Evolutionary conservation across 2,888 invertebrate species (phyloP), one percentile per base, ranked within the genome.

Genomic region (Calephelis perditalis): DNA sequence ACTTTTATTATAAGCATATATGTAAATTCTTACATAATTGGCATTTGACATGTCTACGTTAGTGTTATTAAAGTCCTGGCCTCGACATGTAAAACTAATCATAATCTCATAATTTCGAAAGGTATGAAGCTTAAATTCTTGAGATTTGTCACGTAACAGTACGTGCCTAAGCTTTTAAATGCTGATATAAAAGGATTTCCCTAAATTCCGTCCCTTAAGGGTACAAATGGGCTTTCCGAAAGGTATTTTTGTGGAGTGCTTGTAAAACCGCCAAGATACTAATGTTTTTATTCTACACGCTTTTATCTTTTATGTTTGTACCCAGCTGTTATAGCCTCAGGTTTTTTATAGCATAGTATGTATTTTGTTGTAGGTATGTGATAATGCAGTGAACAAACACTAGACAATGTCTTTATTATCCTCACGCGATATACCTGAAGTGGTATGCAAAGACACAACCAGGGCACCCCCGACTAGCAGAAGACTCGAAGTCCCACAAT

Each of bases 201-300:
- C 26, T 7, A 52, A 52, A 52, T 52, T 52, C 26, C 52, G 52
- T 35, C 49, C 49, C 49, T 35, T 35, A 11, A 52, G 49, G 49
- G 52, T 35, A 52, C 10, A 52, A 26, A 26, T 52, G 2, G 35
- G 52, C 10, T 52, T 35, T 10, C 35, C 5, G 10, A 6, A 15
- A 35, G 66, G 58, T 58, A 15, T 58, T 47, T 46, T 47, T 43
- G 44, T 57, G 35, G 9, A 35, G 15, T 26, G 11, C 52, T 35
- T 10, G 49, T 49, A 26, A 26, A 49, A 5, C 52, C 52, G 26
- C 5, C 6, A 52, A 52, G 35, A 26, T 49, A 10, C 56, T 15
- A 47, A 43, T 57, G 8, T 40, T 40, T 4, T 8, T 7, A 6
- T 40, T 40, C 8, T 40, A 6, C 40, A 6, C 40, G 40, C 40